These are phyloP conservation scores for Vombatus ursinus DNA, from an alignment of 2,113 vertebrate genomes.

Conservation along the genomic window DNA sequence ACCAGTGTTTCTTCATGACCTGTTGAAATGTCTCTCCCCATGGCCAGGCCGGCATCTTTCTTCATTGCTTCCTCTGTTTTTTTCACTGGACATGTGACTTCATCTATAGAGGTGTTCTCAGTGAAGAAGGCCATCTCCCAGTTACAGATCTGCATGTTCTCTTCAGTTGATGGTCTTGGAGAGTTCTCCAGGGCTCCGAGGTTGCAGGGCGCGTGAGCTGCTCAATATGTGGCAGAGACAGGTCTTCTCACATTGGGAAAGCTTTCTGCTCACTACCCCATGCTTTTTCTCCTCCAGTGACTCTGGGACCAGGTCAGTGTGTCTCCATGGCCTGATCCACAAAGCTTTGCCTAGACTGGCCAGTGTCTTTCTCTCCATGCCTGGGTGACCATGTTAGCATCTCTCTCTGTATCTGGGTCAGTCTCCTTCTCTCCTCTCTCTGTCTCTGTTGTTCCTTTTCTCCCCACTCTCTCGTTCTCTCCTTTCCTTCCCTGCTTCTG, in stretches of 20 bases:
- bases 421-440: not conserved
- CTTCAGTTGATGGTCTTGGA: not conserved
- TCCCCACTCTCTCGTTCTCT: no score
- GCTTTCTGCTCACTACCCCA: no score
- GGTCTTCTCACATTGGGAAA: not conserved
- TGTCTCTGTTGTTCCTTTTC: not conserved
- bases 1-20: not conserved
- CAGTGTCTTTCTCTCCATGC: not conserved
- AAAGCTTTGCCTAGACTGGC: not conserved
- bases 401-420: not conserved
- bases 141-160: not conserved
- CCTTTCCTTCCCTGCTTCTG: not conserved
- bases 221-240: no score
- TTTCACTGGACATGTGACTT: not conserved
- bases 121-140: not conserved
- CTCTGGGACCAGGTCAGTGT: not conserved
- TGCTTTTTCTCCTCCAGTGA: not conserved
- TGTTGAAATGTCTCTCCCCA: not conserved
- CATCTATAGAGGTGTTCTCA: not conserved
- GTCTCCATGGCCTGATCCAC: not conserved
- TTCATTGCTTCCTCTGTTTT: not conserved
- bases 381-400: not conserved
- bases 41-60: not conserved
- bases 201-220: not conserved
- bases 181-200: not conserved